phyloP scores from a whole-genome alignment of 2,888 invertebrate species.

The Yponomeuta evonymella region DNA sequence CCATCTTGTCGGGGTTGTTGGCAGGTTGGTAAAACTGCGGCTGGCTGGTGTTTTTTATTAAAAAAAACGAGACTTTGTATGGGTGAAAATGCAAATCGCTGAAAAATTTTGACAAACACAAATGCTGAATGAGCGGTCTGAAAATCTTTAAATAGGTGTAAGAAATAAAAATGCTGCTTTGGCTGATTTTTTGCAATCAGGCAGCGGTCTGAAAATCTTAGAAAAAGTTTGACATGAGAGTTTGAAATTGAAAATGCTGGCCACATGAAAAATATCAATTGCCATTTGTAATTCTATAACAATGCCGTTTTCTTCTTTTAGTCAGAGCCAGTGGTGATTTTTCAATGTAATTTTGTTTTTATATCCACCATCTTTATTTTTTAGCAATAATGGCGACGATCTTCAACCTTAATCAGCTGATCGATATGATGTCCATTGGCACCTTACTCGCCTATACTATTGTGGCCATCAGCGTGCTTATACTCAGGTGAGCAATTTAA shows the following conservation, averaged over 20 bases:
- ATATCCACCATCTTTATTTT: constrained; percentile 25
- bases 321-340: no score
- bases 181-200: no score
- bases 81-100: not conserved
- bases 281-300: no score
- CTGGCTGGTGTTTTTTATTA: constrained; percentile 14
- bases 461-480: constrained; percentile 91
- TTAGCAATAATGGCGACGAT: constrained; percentile 88
- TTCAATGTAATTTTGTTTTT: no score
- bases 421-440: constrained; percentile 98
- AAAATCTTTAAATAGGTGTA: no score
- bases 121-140: no score
- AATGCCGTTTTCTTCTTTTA: no score
- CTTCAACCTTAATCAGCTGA: constrained; percentile 93
- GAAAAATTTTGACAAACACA: not conserved
- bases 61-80: not conserved
- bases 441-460: constrained; percentile 93
- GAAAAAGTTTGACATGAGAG: no score
- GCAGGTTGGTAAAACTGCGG: constrained; percentile 71
- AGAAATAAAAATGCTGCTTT: no score
- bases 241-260: no score
- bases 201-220: no score
- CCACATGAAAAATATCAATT: no score
- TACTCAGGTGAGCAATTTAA: constrained; percentile 80
- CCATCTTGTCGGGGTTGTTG: constrained; percentile 83